A percentile compares a stretch with the other conserved stretches of the same genome.
Evolutionary conservation across 2,888 invertebrate genomes (phyloP).

Genomic region (Calliphora vomitoria): DNA sequence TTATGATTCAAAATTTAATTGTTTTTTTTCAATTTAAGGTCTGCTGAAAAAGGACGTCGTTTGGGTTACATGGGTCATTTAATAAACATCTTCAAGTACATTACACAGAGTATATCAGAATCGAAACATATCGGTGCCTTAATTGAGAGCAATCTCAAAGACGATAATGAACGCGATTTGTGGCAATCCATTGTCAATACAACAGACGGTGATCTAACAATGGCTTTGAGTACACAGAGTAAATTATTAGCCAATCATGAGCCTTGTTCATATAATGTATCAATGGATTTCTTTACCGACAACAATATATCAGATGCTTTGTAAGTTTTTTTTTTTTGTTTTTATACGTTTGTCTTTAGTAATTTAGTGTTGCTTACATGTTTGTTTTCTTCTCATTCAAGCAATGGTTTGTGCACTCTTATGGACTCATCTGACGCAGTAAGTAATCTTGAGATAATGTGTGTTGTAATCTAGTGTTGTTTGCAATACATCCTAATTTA

Average conservation of each 20-base stretch:
- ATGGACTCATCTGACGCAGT: slow-evolving; percentile 66
- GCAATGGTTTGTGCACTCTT: slow-evolving; percentile 57
- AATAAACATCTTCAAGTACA: slow-evolving; percentile 87
- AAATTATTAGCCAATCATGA: slow-evolving; percentile 83
- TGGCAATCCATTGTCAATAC: slow-evolving; percentile 83
- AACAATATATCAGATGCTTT: slow-evolving; percentile 62
- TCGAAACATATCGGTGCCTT: slow-evolving; percentile 86
- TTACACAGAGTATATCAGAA: slow-evolving; percentile 85
- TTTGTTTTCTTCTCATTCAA: slow-evolving; percentile 22
- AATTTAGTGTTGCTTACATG: not conserved
- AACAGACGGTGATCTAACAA: slow-evolving; percentile 81
- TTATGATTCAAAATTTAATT: too few species aligned
- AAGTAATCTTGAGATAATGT: slow-evolving; percentile 69
- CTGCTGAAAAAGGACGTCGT: slow-evolving; percentile 86
- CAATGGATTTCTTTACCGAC: slow-evolving; percentile 58
- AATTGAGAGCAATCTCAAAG: slow-evolving; percentile 85
- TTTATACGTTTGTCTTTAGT: not conserved
- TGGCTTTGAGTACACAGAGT: slow-evolving; percentile 81
- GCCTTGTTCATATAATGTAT: slow-evolving; percentile 75
- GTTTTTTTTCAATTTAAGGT: slow-evolving; percentile 80
- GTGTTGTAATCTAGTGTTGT: slow-evolving; percentile 73
- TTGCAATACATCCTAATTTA: slow-evolving; percentile 63
- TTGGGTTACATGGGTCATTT: slow-evolving; percentile 89
- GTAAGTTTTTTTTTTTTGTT: slow-evolving; percentile 52
- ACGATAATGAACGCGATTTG: slow-evolving; percentile 85